phyloP scores from a whole-genome alignment of 2,797 vertebrate species.

The Glossophaga mutica region DNA sequence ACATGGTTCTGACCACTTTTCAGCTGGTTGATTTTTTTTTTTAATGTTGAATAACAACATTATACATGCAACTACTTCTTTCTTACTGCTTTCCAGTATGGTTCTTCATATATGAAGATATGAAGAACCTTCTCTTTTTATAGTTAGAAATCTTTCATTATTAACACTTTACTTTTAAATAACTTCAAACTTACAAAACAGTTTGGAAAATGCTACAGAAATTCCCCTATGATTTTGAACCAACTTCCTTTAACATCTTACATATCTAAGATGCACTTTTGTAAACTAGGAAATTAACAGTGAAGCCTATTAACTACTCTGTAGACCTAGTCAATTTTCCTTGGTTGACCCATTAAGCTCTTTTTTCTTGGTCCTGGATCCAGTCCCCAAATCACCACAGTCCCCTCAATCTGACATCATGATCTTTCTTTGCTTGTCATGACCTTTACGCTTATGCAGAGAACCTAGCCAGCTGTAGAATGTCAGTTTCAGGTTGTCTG shows the following conservation, averaged over 20 bases:
- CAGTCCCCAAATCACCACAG: too few species aligned
- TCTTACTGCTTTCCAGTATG: background rate
- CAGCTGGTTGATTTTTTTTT: background rate
- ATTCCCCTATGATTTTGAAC: background rate
- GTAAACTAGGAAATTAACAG: background rate
- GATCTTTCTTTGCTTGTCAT: background rate
- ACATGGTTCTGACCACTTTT: background rate
- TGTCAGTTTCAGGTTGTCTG: background rate
- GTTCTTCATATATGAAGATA: background rate
- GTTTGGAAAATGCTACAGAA: background rate
- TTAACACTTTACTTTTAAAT: background rate
- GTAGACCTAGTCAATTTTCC: background rate
- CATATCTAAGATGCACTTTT: background rate
- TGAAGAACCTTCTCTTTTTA: background rate
- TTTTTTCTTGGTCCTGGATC: background rate
- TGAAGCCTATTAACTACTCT: background rate
- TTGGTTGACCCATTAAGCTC: background rate
- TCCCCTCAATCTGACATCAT: background rate
- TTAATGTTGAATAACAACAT: background rate
- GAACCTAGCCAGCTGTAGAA: background rate
- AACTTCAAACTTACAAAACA: background rate
- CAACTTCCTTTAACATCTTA: background rate
- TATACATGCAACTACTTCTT: background rate
- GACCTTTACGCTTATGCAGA: background rate
- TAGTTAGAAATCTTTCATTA: background rate